phyloP scores from a whole-genome alignment of 2,888 invertebrate genomes.

The Torymus aiolomorphi region DNA sequence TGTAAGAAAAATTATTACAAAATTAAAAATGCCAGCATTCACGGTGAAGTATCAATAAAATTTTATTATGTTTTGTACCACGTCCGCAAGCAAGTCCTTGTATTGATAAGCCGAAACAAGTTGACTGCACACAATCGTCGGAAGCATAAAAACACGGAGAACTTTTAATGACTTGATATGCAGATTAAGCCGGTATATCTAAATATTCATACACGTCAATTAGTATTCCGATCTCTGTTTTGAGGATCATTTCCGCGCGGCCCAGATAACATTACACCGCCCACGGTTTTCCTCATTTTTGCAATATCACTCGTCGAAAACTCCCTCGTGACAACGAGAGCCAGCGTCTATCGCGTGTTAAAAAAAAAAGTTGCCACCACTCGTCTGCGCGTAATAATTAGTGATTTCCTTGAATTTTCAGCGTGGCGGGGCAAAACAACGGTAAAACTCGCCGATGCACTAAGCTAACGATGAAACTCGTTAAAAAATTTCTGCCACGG shows the following conservation, averaged over 20 bases:
- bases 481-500: constrained; percentile 21
- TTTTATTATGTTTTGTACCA: not conserved
- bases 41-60: not conserved
- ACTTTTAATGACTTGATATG: constrained; percentile 37
- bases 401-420: not conserved
- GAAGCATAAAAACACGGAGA: constrained; percentile 11
- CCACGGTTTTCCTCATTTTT: not conserved
- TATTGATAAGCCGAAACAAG: constrained; percentile 19
- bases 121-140: not conserved
- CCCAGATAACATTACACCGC: not conserved
- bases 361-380: not conserved
- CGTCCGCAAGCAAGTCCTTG: not conserved
- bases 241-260: not conserved
- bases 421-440: not conserved
- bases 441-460: not conserved
- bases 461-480: constrained; percentile 33
- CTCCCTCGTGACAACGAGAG: not conserved
- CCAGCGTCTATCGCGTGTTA: not conserved
- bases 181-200: constrained; percentile 26
- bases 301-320: not conserved
- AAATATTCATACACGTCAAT: constrained; percentile 39
- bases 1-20: too few species aligned
- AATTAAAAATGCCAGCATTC: too few species aligned
- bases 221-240: constrained; percentile 8
- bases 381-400: constrained; percentile 1